Evolutionary conservation across 2,797 vertebrate species (phyloP).

Genomic region (Pangasius krempfi): DNA sequence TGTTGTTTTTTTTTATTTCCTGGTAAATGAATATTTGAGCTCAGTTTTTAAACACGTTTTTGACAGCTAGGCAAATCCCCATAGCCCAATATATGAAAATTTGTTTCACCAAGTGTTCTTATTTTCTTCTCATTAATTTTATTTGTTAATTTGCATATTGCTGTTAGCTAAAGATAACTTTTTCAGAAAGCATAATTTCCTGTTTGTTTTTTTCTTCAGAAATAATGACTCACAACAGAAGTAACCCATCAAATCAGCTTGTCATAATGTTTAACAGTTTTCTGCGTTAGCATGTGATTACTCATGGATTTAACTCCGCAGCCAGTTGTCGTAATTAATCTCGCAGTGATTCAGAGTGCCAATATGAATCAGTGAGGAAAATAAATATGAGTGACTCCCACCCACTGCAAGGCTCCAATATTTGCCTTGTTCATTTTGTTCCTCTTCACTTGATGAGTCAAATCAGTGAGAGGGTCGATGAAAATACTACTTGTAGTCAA

Average conservation of each 20-base stretch:
- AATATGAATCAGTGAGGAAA: conserved; percentile 11
- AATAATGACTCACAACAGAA: neutral
- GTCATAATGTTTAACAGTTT: conserved; percentile 33
- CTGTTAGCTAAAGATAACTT: neutral
- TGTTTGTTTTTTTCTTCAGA: neutral
- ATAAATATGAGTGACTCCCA: neutral
- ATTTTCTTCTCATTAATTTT: neutral
- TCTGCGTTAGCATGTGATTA: conserved; percentile 23
- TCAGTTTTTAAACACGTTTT: conserved; percentile 2
- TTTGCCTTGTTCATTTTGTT: conserved; percentile 27
- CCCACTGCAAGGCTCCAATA: conserved; percentile 7
- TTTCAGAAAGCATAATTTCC: neutral
- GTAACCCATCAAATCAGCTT: conserved; percentile 18
- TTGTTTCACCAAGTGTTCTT: neutral
- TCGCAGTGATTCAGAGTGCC: neutral
- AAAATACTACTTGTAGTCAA: conserved; percentile 29
- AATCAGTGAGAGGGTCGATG: conserved; percentile 27
- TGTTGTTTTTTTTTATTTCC: neutral
- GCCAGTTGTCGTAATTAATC: conserved; percentile 19
- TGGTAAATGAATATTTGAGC: neutral
- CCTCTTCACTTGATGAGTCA: conserved; percentile 28
- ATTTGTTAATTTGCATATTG: neutral
- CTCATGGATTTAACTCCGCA: conserved; percentile 29
- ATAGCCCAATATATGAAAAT: neutral
- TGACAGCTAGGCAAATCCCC: neutral